Base-by-base conservation (phyloP, 2,113 vertebrate species). In the Motacilla alba region DNA sequence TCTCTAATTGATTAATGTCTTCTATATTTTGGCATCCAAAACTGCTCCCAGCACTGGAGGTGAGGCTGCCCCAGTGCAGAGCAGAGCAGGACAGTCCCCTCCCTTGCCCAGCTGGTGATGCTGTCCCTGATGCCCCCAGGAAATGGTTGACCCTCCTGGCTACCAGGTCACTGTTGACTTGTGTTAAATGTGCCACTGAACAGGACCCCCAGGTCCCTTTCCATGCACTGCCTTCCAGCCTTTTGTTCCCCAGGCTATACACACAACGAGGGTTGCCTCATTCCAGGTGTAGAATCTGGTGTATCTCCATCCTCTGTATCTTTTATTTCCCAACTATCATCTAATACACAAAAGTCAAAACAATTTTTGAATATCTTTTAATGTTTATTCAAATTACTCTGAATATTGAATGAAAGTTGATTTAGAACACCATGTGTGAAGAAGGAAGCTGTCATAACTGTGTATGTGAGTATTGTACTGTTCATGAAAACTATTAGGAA, bases 41-140 rank as follows among this genome's bases (percentile, higher is more conserved):
- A 5, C 30, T 26, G 16, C 5, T 0, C 33, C 5, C 16, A 41
- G 27, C 0, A n/a, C 7, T 41, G 0, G 1, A 62, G 17, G 24
- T 31, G 26, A 62, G 55, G 14, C 30, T 0, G 1, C 14, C 17
- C 11, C 21, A 31, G 13, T 0, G 3, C 78, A 83, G 87, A 76
- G 30, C 30, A 69, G 55, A 41, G n/a, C 1, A 2, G 52, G 44
- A 73, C 10, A 74, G 33, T 39, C 27, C 15, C 41, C 22, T 66
- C 1, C 50, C 37, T 37, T 43, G 22, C 19, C 37, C 0, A 0
- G 18, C 37, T 73, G 58, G 7, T 0, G 0, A 62, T 76, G 20
- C 30, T 76, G 41, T 3, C 1, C 30, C 55, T 76, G 30, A 55
- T 60, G 33, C 1, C 11, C 33, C 9, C n/a, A 22, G 21, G 41